Base-by-base conservation (phyloP, 1,140 invertebrate genomes). In the Bombus difficillimus region DNA sequence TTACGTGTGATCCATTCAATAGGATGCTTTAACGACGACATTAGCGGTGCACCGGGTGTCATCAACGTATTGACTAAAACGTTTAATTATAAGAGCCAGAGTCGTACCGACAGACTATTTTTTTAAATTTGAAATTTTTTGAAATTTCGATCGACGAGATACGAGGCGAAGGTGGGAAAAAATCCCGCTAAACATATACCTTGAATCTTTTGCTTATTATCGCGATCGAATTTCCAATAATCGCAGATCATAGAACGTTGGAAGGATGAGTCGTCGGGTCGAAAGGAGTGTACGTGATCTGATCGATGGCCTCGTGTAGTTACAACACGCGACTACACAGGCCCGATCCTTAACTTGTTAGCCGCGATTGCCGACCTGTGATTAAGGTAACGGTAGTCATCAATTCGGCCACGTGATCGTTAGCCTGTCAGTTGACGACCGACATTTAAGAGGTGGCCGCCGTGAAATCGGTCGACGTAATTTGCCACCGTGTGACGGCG, bases 371-470 rank as follows among this genome's bases (percentile, higher is more conserved):
- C 90, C 90, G 90, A 90, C 89, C 89, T 90, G 89, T 91, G 90
- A 91, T 91, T 91, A 91, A 91, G 90, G 88, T 91, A 91, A 91
- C 90, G 90, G 90, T 91, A 91, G 88, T 91, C 88, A 90, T 91
- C 89, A 88, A 90, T 90, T 90, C 83, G 89, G 89, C 89, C 89
- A 88, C 89, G 89, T 90, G 90, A 91, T 91, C 90, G 88, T 91
- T 90, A 90, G 86, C 84, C 88, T 89, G 89, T 91, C 86, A 89
- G 90, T 87, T 85, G 90, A 91, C 90, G 90, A 88, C 90, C 90
- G 90, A 91, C 89, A 91, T 91, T 91, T 91, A 91, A 91, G 86
- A 80, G 83, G 72, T 76, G 76, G 81, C 78, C 86, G 89, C 90
- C 88, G 88, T 91, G 88, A 91, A 91, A 91, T 91, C 83, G 89